A percentile compares a stretch with the other conserved stretches of the same genome.
Evolutionary conservation across 1,140 invertebrate species (phyloP).

Genomic region (Drosophila pectinifera): DNA sequence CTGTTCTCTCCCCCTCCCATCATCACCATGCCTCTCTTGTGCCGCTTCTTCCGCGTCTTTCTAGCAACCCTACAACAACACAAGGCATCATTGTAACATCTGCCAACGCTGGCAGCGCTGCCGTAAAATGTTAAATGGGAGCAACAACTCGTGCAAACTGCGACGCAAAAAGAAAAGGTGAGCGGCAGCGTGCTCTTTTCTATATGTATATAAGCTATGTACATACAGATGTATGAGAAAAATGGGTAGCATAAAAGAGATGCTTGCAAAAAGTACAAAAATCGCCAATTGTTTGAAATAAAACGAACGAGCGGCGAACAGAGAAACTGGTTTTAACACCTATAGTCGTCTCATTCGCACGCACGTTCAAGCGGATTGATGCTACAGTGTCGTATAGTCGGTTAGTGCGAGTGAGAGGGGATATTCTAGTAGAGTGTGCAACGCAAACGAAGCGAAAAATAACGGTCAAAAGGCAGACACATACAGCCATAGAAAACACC

Average conservation of each 20-base stretch:
- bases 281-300: slow-evolving; percentile 76
- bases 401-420: slow-evolving; percentile 25
- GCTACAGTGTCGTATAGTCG: slow-evolving; percentile 40
- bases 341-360: slow-evolving; percentile 58
- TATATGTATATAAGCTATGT: slow-evolving; percentile 39
- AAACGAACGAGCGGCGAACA: slow-evolving; percentile 38
- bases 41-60: slow-evolving; percentile 46
- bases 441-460: slow-evolving; percentile 63
- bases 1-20: slow-evolving; percentile 2
- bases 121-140: slow-evolving; percentile 71
- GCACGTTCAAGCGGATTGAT: neutral
- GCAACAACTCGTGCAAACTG: slow-evolving; percentile 79
- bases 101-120: slow-evolving; percentile 48
- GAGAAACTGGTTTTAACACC: slow-evolving; percentile 65
- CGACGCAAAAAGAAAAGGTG: slow-evolving; percentile 75
- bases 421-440: slow-evolving; percentile 33
- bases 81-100: slow-evolving; percentile 56
- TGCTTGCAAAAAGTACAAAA: slow-evolving; percentile 68
- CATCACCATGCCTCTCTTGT: neutral
- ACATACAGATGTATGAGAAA: slow-evolving; percentile 42
- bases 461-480: slow-evolving; percentile 64
- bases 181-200: slow-evolving; percentile 57
- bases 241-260: slow-evolving; percentile 50
- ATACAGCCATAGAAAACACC: slow-evolving; percentile 41
- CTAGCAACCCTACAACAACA: slow-evolving; percentile 25